Base-by-base conservation (phyloP, 2,113 vertebrate genomes). In the Madoqua kirkii region DNA sequence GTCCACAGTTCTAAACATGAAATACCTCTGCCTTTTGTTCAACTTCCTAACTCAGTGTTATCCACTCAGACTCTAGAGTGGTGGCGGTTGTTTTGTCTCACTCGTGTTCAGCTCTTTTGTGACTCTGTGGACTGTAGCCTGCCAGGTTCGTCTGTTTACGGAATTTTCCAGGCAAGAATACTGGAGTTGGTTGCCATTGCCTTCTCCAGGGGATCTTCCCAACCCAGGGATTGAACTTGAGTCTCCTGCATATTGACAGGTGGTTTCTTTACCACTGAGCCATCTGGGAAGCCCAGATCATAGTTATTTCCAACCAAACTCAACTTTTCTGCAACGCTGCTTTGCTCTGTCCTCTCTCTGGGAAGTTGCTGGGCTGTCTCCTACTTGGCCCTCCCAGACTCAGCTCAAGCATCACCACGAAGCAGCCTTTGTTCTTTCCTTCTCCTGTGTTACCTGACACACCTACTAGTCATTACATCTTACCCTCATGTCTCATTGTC, bases 401-500 rank as follows among this genome's bases (percentile, higher is more conserved):
- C 31, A 82, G 52, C n/a, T 87, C 59, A 23, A 0, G 31, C 1
- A 3, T 52, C 31, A 13, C 16, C 43, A 23, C 2, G 1, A 40
- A 48, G 19, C 23, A 54, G 62, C 16, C 23, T 67, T 29, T 19
- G 2, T 29, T 67, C 14, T 0, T 25, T 55, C 14, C n/a, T 19
- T 81, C 15, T 4, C 29, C 43, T 62, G 2, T n/a, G 43, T 60
- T 67, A 10, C 54, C 62, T 5, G 40, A 59, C n/a, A n/a, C 2
- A 29, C 27, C 3, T 3, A 1, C 40, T 5, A 14, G 13, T 21
- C 5, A 23, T 1, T 3, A 33, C 7, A 25, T 52, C 33, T 57
- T 11, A 10, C 0, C 0, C 15, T 85, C 27, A 13, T 7, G 10
- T 55, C 48, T 74, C 45, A 45, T 48, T 0, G 0, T 33, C 12